Evolutionary conservation across 2,797 vertebrate genomes (phyloP).

Genomic region (Muscicapa comitata): DNA sequence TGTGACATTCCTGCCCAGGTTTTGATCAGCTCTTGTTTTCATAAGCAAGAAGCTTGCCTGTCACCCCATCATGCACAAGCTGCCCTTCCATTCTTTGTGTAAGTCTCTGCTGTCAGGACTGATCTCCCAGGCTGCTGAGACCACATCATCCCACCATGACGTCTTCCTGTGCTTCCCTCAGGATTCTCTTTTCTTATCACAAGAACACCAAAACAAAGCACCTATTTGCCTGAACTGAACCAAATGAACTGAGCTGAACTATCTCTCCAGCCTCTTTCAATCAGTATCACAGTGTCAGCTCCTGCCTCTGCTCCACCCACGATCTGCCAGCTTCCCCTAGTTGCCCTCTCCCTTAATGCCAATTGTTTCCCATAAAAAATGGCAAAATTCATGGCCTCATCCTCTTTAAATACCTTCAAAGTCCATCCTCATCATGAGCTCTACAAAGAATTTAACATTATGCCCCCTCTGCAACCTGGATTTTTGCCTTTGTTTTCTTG

Average conservation of each 20-base stretch:
- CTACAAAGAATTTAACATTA: background rate
- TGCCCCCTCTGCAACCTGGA: background rate
- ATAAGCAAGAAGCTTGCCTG: background rate
- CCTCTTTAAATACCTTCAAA: background rate
- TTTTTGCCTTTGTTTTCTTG: background rate
- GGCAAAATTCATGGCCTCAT: background rate
- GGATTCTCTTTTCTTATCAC: background rate
- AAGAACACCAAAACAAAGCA: background rate
- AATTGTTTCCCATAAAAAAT: background rate
- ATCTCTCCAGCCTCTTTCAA: background rate
- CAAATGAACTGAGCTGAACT: background rate
- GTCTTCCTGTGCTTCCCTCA: background rate
- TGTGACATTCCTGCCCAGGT: background rate
- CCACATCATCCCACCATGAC: background rate
- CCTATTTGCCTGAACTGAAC: background rate
- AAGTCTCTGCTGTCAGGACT: background rate
- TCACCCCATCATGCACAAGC: accelerated
- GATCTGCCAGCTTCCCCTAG: background rate
- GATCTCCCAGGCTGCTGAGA: background rate
- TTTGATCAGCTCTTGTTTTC: background rate
- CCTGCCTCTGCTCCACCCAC: background rate
- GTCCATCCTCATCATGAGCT: background rate
- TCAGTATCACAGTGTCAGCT: background rate
- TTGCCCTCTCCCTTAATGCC: background rate
- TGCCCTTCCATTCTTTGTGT: background rate